phyloP scores from a whole-genome alignment of 2,888 invertebrate species.

The Nomada fucata region DNA sequence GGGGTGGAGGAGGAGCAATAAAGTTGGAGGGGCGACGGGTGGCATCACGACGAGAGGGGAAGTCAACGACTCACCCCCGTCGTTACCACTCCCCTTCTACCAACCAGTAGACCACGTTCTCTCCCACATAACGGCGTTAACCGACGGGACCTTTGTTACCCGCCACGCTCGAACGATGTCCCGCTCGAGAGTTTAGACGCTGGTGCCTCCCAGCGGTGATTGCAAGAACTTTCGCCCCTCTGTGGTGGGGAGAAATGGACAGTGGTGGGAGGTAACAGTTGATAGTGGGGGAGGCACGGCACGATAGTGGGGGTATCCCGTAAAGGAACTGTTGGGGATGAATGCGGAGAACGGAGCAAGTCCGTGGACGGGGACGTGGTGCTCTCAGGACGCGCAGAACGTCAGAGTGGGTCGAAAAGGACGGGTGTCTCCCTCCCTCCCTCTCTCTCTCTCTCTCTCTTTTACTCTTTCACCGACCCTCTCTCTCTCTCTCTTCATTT shows the following conservation, averaged over 20 bases:
- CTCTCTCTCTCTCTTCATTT: conserved; percentile 57
- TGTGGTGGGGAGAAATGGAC: conserved; percentile 45
- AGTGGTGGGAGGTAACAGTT: conserved; percentile 36
- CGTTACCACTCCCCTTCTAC: conserved; percentile 73
- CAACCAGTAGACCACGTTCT: conserved; percentile 70
- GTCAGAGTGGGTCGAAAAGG: conserved; percentile 79
- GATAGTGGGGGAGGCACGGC: conserved; percentile 21
- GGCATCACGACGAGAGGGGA: conserved; percentile 67
- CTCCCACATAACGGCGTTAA: conserved; percentile 69
- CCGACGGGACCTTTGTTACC: conserved; percentile 71
- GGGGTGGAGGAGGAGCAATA: conserved; percentile 69
- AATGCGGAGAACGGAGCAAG: conserved; percentile 69
- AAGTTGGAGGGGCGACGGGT: conserved; percentile 52
- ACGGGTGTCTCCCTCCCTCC: conserved; percentile 73
- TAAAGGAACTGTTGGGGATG: conserved; percentile 56
- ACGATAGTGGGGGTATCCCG: conserved; percentile 53
- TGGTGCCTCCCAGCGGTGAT: conserved; percentile 75
- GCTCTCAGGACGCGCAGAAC: conserved; percentile 77
- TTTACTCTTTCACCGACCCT: conserved; percentile 36
- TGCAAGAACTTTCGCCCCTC: conserved; percentile 60
- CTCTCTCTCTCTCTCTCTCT: conserved; percentile 48
- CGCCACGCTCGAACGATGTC: conserved; percentile 66
- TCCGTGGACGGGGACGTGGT: conserved; percentile 69
- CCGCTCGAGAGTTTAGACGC: conserved; percentile 69
- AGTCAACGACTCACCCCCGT: conserved; percentile 63